Evolutionary conservation across 2,797 vertebrate genomes (phyloP).

Genomic region (Sebastes elongatus): DNA sequence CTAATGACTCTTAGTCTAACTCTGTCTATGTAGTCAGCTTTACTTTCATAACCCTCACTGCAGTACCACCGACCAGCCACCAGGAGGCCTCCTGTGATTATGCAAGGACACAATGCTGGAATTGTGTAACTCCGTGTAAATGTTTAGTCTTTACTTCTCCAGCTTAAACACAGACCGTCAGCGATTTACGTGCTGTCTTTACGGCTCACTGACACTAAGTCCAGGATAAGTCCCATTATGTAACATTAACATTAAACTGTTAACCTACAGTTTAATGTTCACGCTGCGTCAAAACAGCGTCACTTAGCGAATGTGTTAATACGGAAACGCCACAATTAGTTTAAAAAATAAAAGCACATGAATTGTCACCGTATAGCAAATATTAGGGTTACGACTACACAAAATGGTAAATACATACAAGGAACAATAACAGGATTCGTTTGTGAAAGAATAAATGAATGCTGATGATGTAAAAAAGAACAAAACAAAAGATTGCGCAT

Average conservation of each 20-base stretch:
- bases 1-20: background rate
- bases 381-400: rapidly evolving
- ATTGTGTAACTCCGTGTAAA: constrained; percentile 72
- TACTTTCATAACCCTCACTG: constrained; percentile 40
- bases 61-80: constrained; percentile 7
- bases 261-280: constrained; percentile 4
- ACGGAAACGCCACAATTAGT: background rate
- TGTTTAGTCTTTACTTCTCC: background rate
- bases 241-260: constrained; percentile 35
- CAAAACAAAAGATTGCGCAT: rapidly evolving
- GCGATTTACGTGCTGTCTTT: too few relatives aligned
- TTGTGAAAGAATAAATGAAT: rapidly evolving
- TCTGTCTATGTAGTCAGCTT: background rate
- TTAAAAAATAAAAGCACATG: constrained; percentile 18
- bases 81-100: constrained; percentile 60
- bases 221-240: constrained; percentile 34
- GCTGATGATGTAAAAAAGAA: rapidly evolving
- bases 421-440: rapidly evolving
- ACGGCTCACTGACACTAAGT: background rate
- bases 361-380: rapidly evolving
- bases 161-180: too few relatives aligned
- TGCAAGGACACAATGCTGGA: constrained; percentile 69
- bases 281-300: background rate
- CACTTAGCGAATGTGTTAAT: rapidly evolving
- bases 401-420: rapidly evolving